A percentile compares a stretch with the other conserved stretches of the same genome.
Conservation (phyloP, 2,888 invertebrate genomes). For the Sinhomidia bicolor region DNA sequence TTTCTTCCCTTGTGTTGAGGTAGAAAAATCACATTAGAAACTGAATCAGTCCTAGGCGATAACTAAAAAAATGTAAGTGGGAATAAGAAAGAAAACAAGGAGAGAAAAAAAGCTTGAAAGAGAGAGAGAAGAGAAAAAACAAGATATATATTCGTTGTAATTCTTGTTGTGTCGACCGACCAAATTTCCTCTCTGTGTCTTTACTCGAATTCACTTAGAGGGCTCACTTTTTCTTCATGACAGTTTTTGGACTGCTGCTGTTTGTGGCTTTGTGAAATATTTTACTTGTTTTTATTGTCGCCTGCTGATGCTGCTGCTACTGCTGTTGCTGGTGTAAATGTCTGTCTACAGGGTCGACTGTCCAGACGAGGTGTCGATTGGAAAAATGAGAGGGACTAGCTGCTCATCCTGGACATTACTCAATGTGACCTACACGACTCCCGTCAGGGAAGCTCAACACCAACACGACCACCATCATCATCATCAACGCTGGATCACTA, state of each 20-base stretch:
- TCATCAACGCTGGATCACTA: not conserved
- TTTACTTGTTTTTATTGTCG: slow-evolving; percentile 29
- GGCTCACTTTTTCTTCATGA: slow-evolving; percentile 32
- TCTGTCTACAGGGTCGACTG: slow-evolving; percentile 45
- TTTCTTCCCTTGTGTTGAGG: not conserved
- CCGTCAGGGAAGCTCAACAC: slow-evolving; percentile 14
- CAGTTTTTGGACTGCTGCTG: slow-evolving; percentile 22
- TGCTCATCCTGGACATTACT: slow-evolving; percentile 68
- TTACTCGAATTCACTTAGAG: slow-evolving; percentile 6
- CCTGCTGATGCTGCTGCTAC: not conserved
- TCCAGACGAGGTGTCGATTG: slow-evolving; percentile 69
- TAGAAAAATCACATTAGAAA: slow-evolving; percentile 49
- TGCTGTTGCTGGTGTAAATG: too few relatives aligned
- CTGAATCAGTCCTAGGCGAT: slow-evolving; percentile 33
- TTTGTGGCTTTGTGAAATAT: slow-evolving; percentile 55
- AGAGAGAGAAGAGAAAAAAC: not conserved
- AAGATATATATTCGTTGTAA: not conserved
- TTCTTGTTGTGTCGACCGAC: slow-evolving; percentile 22
- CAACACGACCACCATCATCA: not conserved
- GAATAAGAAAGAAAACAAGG: not conserved
- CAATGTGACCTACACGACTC: slow-evolving; percentile 52
- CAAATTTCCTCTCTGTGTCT: slow-evolving; percentile 6
- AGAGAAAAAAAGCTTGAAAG: not conserved
- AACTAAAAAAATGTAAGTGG: slow-evolving; percentile 46
- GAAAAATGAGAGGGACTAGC: slow-evolving; percentile 71